Evolutionary conservation across 2,888 invertebrate genomes (phyloP), one percentile per base, ranked within the genome.

Genomic region (Parnassius glacialis): DNA sequence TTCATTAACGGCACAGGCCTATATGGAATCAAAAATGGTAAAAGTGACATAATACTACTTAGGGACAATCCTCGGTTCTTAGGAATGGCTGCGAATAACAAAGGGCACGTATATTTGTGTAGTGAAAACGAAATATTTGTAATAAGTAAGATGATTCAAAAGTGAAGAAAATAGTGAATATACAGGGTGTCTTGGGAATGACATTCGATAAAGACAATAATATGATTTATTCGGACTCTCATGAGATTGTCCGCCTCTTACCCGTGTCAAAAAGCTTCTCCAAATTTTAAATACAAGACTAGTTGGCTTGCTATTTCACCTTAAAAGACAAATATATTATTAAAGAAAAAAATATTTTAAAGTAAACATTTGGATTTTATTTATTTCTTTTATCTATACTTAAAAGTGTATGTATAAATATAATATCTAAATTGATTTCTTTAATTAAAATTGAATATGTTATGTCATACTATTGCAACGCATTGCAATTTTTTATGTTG

Each of bases 191-290:
- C 1, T 61, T 87, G 10, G 86, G 85, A 1, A 68, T 90, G 52
- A 72, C 86, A 0, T 90, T 90, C 63, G 90, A 90, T 67, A 80
- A 66, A 13, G 61, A 70, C 7, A 88, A 90, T 61, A 74, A 85
- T 67, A 68, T 89, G 0, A 85, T 89, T 44, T 90, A 89, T 74
- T 84, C 89, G 0, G 81, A 87, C 71, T 86, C 87, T 0, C 85
- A 81, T 20, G 85, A 88, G 50, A 68, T 90, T 10, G 70, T 83
- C 0, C 75, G 85, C 50, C 66, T 89, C 1, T 61, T 80, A 3
- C 78, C 81, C 0, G 67, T 81, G 25, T 62, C 62, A 16, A 62
- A 62, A 3, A 62, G 62, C 11, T 62, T 51, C 45, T 52, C 55
- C 42, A 62, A 55, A 47, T 45, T 52, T 47, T 61, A 61, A 48